Conservation (phyloP, 1,140 invertebrate genomes). For the Whitmania pigra region DNA sequence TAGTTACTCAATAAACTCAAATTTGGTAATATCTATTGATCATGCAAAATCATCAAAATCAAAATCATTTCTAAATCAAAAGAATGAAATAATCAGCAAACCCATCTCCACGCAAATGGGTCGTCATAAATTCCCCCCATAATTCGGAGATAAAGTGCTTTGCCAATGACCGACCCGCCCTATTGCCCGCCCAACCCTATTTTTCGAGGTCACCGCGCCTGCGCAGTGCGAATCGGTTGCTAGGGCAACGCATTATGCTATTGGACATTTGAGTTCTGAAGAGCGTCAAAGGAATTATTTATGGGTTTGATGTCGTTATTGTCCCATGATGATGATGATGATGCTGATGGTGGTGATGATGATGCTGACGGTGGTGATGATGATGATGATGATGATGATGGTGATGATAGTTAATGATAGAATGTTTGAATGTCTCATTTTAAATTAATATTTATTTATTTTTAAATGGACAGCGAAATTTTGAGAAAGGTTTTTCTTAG, state of each 20-base stretch:
- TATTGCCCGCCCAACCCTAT: neutral
- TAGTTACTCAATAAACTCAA: too few species aligned
- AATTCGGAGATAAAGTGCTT: too few species aligned
- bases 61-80: too few species aligned
- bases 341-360: neutral
- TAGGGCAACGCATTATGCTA: neutral
- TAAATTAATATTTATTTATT: neutral
- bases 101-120: too few species aligned
- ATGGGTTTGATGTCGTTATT: neutral
- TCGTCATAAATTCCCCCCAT: too few species aligned
- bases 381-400: neutral
- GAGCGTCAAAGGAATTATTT: conserved; percentile 12
- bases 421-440: too few species aligned
- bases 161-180: neutral
- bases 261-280: neutral
- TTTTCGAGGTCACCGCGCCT: conserved; percentile 3
- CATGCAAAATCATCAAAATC: too few species aligned
- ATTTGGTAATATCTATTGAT: too few species aligned
- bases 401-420: neutral
- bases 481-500: too few species aligned
- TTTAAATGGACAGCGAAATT: too few species aligned
- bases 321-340: neutral
- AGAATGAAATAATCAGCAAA: too few species aligned
- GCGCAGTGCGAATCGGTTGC: conserved; percentile 3
- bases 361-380: neutral